phyloP scores from a whole-genome alignment of 2,113 vertebrate genomes.

The Urocynchramus pylzowi region DNA sequence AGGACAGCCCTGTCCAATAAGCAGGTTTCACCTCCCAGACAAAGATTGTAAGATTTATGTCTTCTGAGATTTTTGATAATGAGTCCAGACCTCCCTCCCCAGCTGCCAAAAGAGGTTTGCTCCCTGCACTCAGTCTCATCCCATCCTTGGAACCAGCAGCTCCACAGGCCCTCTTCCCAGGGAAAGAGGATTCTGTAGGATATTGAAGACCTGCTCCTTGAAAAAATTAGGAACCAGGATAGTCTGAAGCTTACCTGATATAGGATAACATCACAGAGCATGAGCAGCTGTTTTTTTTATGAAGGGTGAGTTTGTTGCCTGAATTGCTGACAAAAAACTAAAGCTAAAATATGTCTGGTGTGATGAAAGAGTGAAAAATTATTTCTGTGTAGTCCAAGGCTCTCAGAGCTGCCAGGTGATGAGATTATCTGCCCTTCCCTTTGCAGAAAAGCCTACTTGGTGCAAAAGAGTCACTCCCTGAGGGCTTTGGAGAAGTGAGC shows the following conservation, averaged over 20 bases:
- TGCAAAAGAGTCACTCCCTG: accelerated
- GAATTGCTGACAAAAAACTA: not conserved
- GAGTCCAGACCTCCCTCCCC: not conserved
- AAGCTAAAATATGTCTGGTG: not conserved
- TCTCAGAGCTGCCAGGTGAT: not conserved
- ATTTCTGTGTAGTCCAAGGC: not conserved
- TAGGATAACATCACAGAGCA: accelerated
- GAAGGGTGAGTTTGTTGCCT: not conserved
- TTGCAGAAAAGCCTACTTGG: not conserved
- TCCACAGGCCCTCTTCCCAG: not conserved
- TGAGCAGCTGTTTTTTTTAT: not conserved
- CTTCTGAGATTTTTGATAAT: not conserved
- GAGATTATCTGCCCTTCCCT: not conserved
- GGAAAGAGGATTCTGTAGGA: not conserved
- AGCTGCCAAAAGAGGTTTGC: not conserved
- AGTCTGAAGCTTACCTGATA: not conserved
- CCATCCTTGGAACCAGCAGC: not conserved
- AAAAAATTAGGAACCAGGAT: not conserved
- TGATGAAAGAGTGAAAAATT: not conserved
- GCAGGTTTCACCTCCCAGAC: not conserved
- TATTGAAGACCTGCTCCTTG: not conserved
- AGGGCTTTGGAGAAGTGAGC: not conserved
- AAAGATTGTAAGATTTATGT: not conserved
- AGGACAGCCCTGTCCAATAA: not conserved
- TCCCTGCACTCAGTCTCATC: not conserved